Percentiles rank a stretch among this genome's conserved stretches.
These are phyloP conservation scores for Lophura nycthemera DNA, from an alignment of 2,113 vertebrate species.

Conservation along the genomic window DNA sequence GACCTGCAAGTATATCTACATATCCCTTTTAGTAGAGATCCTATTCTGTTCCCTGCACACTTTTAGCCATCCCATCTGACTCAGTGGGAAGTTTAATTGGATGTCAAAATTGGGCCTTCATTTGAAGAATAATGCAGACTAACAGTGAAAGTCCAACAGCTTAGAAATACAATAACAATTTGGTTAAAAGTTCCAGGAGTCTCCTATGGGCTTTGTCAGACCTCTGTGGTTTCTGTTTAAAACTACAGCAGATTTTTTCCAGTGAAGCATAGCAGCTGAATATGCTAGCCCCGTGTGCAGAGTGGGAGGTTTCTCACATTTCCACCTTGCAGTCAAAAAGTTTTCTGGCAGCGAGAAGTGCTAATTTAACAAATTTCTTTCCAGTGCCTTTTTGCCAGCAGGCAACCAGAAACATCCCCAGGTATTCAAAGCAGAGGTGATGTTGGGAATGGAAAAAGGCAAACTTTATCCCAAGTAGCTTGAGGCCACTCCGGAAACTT, in stretches of 20 bases:
- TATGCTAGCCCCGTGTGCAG: conserved; percentile 34
- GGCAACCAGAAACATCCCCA: conserved; percentile 70
- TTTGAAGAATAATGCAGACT: neutral
- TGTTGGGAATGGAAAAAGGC: conserved; percentile 61
- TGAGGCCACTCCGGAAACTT: neutral
- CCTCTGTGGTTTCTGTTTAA: conserved; percentile 62
- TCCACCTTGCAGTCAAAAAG: conserved; percentile 75
- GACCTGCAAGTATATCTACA: neutral
- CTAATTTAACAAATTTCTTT: conserved; percentile 76
- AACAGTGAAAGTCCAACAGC: neutral
- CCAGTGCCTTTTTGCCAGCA: conserved; percentile 67
- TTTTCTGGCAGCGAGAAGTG: conserved; percentile 76
- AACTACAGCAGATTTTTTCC: conserved; percentile 68
- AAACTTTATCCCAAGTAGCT: conserved; percentile 7
- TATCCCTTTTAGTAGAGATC: neutral
- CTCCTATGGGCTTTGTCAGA: conserved; percentile 23
- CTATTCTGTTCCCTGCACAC: neutral
- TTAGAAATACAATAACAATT: conserved; percentile 7
- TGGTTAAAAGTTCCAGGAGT: conserved; percentile 31
- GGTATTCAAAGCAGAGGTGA: conserved; percentile 71
- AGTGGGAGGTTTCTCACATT: conserved; percentile 80
- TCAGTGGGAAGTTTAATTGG: neutral
- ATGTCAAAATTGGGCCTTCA: neutral
- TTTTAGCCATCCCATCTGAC: neutral
- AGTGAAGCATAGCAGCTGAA: neutral